These are phyloP conservation scores for Drosophila aldrichi DNA, from an alignment of 2,888 invertebrate genomes.

Conservation along the genomic window DNA sequence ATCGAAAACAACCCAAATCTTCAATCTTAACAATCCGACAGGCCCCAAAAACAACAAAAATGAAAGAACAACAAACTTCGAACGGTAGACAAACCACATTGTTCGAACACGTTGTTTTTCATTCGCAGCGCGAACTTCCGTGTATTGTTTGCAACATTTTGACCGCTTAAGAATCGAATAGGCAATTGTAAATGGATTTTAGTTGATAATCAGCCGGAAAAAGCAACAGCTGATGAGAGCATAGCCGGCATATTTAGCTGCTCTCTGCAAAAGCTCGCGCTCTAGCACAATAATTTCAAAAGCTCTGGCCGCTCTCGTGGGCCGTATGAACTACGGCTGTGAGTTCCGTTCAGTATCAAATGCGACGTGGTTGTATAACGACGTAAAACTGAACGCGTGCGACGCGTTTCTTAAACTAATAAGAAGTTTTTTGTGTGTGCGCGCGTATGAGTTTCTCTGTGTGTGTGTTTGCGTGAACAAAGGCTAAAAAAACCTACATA, in stretches of 20 bases:
- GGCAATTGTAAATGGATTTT: conserved; percentile 31
- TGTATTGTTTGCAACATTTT: conserved; percentile 42
- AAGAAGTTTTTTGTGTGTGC: conserved; percentile 36
- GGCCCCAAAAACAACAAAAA: conserved; percentile 1
- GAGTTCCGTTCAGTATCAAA: conserved; percentile 68
- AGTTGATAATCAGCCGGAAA: conserved; percentile 18
- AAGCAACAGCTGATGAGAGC: conserved; percentile 62
- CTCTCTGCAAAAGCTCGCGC: conserved; percentile 15
- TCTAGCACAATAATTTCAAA: conserved; percentile 30
- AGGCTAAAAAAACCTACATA: conserved; percentile 37
- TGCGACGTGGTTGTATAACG: conserved; percentile 84
- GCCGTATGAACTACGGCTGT: conserved; percentile 12
- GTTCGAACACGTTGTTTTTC: conserved; percentile 24
- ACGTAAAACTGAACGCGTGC: conserved; percentile 63
- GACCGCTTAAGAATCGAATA: conserved; percentile 29
- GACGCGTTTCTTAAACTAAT: conserved; percentile 26
- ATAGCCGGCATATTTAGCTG: conserved; percentile 44
- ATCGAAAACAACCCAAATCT: conserved; percentile 34
- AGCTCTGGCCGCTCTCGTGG: conserved; percentile 49
- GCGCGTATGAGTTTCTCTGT: conserved; percentile 17
- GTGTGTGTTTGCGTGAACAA: conserved; percentile 44
- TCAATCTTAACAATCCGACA: conserved; percentile 7
- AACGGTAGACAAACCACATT: conserved; percentile 28
- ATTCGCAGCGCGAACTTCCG: conserved; percentile 51
- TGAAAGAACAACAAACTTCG: conserved; percentile 1